Evolutionary conservation across 2,888 invertebrate species (phyloP), one percentile per base, ranked within the genome.

Genomic region (Callinectes sapidus): DNA sequence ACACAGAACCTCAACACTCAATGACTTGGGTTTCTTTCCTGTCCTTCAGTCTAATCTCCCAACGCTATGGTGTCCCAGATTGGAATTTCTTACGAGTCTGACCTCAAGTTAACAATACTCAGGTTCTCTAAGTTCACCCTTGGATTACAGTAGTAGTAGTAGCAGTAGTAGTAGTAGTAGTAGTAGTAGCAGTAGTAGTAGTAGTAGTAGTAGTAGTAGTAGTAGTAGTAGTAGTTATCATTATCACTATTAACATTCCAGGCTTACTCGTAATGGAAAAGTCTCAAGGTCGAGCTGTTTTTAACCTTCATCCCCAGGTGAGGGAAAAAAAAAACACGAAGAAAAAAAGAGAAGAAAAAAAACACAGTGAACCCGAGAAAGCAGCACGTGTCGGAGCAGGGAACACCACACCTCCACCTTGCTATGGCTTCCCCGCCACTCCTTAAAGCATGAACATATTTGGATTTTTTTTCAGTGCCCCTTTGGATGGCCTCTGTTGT

Each of bases 161-260:
- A 71, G 71, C 28, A 71, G 71, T 71, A 71, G 71, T 71, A 71
- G 71, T 71, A 71, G 71, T 71, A 71, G 71, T 71, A 71, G 71
- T 28, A 71, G 71, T 71, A 71, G 71, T 71, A 71, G 28, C 28
- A 71, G 71, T 71, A 71, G 71, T 71, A 71, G 71, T 71, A 71
- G 23, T 71, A 71, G 71, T 71, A 71, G 71, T 71, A 71, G 71
- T 71, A 71, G 71, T 71, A 71, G 71, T 71, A 71, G 61, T 71
- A 71, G 71, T 71, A 23, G 6, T 71, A 71, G 39, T 3, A 39
- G 2, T 5, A 39, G 2, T 18, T 71, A 71, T 18, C 10, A 71
- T 2, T 10, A 61, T n/a, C 28, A 71, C 28, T 28, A 10, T 71
- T n/a, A n/a, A 28, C 28, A 10, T 71, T 28, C 48, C 48, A 8